A percentile compares a stretch with the other conserved stretches of the same genome.
Conservation (phyloP, 1,140 invertebrate genomes). For the Prorops nasuta region DNA sequence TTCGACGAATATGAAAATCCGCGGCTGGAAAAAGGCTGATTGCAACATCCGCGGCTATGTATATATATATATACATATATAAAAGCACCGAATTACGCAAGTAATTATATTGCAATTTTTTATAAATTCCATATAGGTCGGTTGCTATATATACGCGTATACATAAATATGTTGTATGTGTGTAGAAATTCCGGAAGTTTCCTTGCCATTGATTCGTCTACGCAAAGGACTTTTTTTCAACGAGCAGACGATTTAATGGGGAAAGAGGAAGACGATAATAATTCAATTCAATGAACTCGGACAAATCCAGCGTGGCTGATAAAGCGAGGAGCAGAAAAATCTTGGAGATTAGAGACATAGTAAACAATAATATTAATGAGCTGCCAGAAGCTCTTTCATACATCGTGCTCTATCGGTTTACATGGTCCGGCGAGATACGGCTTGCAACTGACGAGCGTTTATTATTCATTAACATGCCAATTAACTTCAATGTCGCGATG, state of each 20-base stretch:
- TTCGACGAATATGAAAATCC: not conserved
- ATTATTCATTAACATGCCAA: conserved; percentile 52
- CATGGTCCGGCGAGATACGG: conserved; percentile 19
- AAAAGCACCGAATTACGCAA: no score
- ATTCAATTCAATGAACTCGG: conserved; percentile 37
- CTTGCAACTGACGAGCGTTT: conserved; percentile 44
- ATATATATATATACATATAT: no score
- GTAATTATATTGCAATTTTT: no score
- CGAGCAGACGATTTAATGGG: conserved; percentile 10
- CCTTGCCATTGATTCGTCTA: no score
- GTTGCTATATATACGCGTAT: no score
- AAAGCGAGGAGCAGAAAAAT: no score
- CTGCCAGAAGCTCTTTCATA: conserved; percentile 29
- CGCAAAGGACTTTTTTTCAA: conserved; percentile 7
- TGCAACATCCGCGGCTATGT: no score
- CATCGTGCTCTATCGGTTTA: no score
- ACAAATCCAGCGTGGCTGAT: conserved; percentile 24
- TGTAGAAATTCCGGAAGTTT: no score
- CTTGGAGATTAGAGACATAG: conserved; percentile 32
- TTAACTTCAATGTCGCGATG: conserved; percentile 39
- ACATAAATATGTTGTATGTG: no score
- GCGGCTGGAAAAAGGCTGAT: no score
- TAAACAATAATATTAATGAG: conserved; percentile 50
- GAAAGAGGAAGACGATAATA: conserved; percentile 24
- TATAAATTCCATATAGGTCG: no score